phyloP scores from a whole-genome alignment of 2,888 invertebrate species.

The Idaea dimidiata region DNA sequence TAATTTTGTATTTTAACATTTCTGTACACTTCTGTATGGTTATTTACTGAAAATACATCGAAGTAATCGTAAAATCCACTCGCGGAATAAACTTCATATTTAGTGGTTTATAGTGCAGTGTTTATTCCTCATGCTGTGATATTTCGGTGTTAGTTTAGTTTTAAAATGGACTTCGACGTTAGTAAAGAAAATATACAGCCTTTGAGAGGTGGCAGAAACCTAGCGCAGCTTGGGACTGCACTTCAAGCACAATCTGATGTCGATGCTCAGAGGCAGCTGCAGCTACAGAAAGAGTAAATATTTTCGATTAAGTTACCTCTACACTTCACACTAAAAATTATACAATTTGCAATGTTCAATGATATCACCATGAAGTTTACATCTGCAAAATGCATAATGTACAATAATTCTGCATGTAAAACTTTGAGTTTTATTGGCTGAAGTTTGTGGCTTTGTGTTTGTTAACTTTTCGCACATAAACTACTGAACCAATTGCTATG shows the following conservation, averaged over 20 bases:
- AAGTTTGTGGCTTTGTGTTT: too few species aligned
- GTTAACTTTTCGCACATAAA: too few species aligned
- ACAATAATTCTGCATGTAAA: background rate
- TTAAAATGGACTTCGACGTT: conserved; percentile 87
- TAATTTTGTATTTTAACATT: conserved; percentile 31
- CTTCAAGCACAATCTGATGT: conserved; percentile 87
- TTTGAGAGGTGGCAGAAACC: conserved; percentile 91
- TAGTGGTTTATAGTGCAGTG: conserved; percentile 63
- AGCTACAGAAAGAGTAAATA: conserved; percentile 85
- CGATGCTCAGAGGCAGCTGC: conserved; percentile 84
- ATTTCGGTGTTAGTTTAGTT: conserved; percentile 54
- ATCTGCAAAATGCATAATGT: background rate
- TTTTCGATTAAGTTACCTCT: conserved; percentile 18
- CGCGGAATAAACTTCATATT: conserved; percentile 53
- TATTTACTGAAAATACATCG: conserved; percentile 28
- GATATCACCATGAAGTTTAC: background rate
- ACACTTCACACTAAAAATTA: conserved; percentile 4
- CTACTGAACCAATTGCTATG: too few species aligned
- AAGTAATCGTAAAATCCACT: conserved; percentile 35
- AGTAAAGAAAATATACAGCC: conserved; percentile 98
- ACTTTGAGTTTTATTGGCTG: background rate
- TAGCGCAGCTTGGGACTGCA: conserved; percentile 88
- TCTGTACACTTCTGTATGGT: conserved; percentile 28
- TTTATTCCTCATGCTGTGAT: conserved; percentile 71
- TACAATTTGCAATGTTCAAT: conserved; percentile 11